Conservation (phyloP, 2,888 invertebrate species). For the Carabus problematicus region DNA sequence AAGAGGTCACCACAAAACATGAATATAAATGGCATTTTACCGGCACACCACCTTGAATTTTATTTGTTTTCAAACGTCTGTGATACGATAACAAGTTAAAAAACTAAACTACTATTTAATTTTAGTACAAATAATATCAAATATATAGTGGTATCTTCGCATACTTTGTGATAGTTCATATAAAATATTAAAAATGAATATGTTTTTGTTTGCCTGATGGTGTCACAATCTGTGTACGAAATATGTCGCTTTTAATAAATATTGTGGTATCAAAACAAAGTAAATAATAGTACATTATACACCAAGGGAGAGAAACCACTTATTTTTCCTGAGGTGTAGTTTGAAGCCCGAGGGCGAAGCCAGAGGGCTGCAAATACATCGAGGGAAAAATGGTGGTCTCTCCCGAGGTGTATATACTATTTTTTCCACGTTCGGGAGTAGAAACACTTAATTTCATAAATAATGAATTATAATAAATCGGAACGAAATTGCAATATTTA, state of each 20-base stretch:
- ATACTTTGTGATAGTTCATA: not conserved
- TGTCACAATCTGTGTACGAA: not conserved
- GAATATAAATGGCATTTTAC: constrained; percentile 13
- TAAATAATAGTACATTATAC: no score
- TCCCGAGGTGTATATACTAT: no score
- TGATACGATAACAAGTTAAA: not conserved
- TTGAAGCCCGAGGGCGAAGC: no score
- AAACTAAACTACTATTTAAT: not conserved
- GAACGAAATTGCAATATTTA: no score
- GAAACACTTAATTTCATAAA: no score
- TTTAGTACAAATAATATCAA: not conserved
- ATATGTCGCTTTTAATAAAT: not conserved
- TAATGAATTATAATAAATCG: no score
- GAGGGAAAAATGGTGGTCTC: no score
- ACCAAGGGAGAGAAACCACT: no score
- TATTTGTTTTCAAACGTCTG: not conserved
- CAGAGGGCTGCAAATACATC: no score
- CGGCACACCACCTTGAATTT: not conserved
- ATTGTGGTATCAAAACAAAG: not conserved
- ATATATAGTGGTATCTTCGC: not conserved
- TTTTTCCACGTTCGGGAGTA: no score
- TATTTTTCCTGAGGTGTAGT: no score
- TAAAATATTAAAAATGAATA: not conserved
- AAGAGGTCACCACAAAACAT: constrained; percentile 9
- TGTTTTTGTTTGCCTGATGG: not conserved